Percentiles rank a stretch among this genome's conserved stretches.
Conservation (phyloP, 2,113 vertebrate genomes). For the Pterocles orientalis region DNA sequence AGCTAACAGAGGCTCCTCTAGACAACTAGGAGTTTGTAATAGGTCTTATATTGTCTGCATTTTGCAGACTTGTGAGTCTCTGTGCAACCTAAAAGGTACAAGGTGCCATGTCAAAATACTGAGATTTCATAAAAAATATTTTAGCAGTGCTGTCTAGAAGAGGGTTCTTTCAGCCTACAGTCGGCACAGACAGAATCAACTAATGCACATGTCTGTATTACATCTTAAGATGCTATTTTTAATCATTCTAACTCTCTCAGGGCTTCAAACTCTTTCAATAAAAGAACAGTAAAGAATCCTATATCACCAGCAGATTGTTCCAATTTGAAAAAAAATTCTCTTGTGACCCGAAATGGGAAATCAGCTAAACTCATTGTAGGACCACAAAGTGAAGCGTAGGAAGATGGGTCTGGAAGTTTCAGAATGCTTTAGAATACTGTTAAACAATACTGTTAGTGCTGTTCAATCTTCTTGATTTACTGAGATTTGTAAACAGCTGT, state of each 20-base stretch:
- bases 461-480: neutral
- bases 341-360: rapidly evolving
- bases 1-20: neutral
- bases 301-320: neutral
- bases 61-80: neutral
- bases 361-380: neutral
- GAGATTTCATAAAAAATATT: neutral
- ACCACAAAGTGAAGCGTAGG: neutral
- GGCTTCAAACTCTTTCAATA: neutral
- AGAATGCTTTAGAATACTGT: neutral
- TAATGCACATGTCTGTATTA: neutral
- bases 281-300: neutral
- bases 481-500: neutral
- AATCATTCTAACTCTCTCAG: neutral
- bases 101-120: neutral
- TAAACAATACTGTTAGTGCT: neutral
- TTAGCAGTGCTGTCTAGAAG: neutral
- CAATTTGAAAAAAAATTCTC: neutral
- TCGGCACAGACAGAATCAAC: neutral
- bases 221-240: neutral
- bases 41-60: neutral
- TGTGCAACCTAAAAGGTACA: neutral
- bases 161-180: neutral
- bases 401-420: neutral
- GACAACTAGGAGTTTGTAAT: neutral